phyloP scores from a whole-genome alignment of 2,113 vertebrate genomes.

The Mohoua ochrocephala region DNA sequence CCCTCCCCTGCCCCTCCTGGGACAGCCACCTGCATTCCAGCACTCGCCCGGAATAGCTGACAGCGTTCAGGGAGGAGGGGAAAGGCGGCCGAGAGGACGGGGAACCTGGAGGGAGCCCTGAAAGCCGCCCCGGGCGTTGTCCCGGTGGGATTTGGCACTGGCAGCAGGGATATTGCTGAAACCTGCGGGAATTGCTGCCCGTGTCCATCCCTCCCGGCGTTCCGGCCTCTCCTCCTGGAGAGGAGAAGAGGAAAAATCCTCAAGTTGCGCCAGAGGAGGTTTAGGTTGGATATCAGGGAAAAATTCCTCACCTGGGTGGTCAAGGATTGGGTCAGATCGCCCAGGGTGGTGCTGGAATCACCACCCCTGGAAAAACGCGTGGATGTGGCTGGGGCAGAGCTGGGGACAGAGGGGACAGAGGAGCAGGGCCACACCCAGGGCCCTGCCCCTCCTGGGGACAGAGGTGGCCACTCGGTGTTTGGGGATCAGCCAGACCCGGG shows the following conservation, averaged over 20 bases:
- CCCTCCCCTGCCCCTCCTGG: slow-evolving; percentile 1
- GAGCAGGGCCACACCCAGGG: not conserved
- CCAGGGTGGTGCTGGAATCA: not conserved
- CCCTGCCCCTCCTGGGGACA: too few species aligned
- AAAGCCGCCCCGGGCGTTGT: accelerated
- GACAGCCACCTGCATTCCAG: slow-evolving; percentile 24
- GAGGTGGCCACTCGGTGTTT: not conserved
- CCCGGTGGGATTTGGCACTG: accelerated
- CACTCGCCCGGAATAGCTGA: slow-evolving; percentile 2
- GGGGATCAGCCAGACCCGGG: not conserved
- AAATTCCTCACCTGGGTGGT: not conserved
- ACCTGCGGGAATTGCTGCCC: not conserved
- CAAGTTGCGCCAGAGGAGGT: accelerated
- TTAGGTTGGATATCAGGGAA: not conserved
- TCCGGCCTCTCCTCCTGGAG: too few species aligned
- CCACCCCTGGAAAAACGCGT: accelerated
- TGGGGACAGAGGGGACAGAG: not conserved
- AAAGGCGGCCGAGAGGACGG: not conserved
- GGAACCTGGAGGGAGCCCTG: not conserved
- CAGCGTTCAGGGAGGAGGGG: not conserved
- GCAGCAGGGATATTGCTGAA: not conserved
- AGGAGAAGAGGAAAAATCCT: not conserved
- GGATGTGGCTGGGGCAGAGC: not conserved
- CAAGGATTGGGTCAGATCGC: not conserved
- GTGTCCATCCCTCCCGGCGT: accelerated